Conservation (phyloP, 92 coral and sea anemone species). For the Porites lobata region DNA sequence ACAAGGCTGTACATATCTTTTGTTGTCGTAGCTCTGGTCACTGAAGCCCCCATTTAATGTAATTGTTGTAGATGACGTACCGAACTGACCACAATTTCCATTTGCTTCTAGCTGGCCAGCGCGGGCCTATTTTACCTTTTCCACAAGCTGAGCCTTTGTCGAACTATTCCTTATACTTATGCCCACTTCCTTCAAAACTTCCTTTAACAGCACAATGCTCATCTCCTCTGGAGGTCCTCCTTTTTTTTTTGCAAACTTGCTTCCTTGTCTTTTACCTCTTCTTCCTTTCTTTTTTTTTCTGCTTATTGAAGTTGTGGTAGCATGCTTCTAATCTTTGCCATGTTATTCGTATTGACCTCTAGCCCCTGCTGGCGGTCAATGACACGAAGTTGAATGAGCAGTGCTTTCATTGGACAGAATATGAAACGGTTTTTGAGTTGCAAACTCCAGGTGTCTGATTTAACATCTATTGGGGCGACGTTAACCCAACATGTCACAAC, state of each 20-base stretch:
- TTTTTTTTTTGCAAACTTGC: not conserved
- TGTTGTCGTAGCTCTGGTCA: not conserved
- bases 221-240: no score
- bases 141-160: not conserved
- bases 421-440: not conserved
- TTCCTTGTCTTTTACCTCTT: not conserved
- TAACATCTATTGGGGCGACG: no score
- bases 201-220: no score
- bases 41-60: not conserved
- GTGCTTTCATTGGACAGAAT: slow-evolving; percentile 13
- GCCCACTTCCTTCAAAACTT: not conserved
- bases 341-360: not conserved
- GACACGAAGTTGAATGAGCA: not conserved
- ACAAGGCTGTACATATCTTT: slow-evolving; percentile 7
- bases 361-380: not conserved
- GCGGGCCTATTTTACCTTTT: not conserved
- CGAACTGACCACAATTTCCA: not conserved
- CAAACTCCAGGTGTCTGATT: no score
- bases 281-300: not conserved
- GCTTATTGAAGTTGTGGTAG: not conserved
- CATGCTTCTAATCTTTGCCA: not conserved
- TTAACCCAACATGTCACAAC: no score
- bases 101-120: not conserved
- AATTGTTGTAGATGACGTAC: not conserved
- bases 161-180: no score